Evolutionary conservation across 2,888 invertebrate species (phyloP), one percentile per base, ranked within the genome.

Genomic region (Chymomyza caudatula): DNA sequence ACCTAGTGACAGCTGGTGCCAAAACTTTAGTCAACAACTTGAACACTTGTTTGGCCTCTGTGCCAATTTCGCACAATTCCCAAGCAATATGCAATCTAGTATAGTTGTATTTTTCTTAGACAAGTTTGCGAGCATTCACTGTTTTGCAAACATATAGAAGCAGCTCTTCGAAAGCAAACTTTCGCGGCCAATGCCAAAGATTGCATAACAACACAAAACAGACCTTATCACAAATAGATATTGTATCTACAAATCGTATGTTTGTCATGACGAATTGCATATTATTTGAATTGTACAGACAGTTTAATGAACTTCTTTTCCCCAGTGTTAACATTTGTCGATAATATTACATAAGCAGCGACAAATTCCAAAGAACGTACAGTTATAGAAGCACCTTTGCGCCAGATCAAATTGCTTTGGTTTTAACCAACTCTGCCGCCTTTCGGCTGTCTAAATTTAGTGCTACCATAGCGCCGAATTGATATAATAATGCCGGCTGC

Each of bases 401-500:
- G 13, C 53, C 3, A 57, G 60, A 56, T 43, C 29, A 19, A 49
- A 62, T 49, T 49, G 51, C 44, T 64, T 29, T 20, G 29, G 29
- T 3, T 37, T 51, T 43, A 70, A 65, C 13, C 25, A 4, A 2
- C 25, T n/a, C n/a, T n/a, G n/a, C 60, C 69, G 69, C 64, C 65
- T 70, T 47, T 49, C 0, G 8, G 49, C 53, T 42, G 53, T 56
- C 79, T 85, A 80, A 77, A 67, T 83, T 85, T 80, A 85, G 80
- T 67, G 47, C 15, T 55, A 61, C 52, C 52, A 13, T 59, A 59
- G 20, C 42, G 20, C 37, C 29, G 64, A 70, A 63, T 77, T 83
- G 83, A 74, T 79, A 65, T 79, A 83, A 52, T 20, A 55, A 75
- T 76, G 76, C 81, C 79, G 79, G 85, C 71, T 75, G 86, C 81